A percentile compares a stretch with the other conserved stretches of the same genome.
These are phyloP conservation scores for Latrodectus elegans DNA, from an alignment of 2,888 invertebrate species.

Conservation along the genomic window DNA sequence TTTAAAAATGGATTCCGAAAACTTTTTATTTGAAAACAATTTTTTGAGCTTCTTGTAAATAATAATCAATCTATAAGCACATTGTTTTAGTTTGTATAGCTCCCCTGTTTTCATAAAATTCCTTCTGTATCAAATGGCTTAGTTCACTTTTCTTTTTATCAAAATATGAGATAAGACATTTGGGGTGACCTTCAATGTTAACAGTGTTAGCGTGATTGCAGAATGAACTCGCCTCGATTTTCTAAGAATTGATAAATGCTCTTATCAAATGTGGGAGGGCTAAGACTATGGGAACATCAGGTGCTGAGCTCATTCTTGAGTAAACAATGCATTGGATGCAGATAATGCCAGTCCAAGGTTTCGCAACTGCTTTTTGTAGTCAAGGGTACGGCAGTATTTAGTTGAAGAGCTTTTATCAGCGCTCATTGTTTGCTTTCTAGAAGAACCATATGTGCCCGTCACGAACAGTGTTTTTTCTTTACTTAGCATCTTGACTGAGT, in stretches of 20 bases:
- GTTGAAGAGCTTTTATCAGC: constrained; percentile 50
- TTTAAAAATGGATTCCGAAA: no score
- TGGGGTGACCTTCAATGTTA: no score
- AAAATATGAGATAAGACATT: no score
- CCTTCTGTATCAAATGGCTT: no score
- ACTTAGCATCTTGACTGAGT: not conserved
- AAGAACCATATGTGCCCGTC: constrained; percentile 51
- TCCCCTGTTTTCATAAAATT: no score
- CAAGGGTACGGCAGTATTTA: constrained; percentile 41
- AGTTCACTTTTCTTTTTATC: no score
- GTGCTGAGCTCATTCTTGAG: constrained; percentile 50
- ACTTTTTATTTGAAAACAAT: no score
- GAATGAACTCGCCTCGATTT: not conserved
- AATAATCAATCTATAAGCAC: no score
- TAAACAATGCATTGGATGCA: constrained; percentile 44
- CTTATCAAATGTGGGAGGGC: constrained; percentile 49
- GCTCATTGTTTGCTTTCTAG: constrained; percentile 43
- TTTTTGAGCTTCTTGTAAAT: no score
- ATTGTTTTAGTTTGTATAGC: no score
- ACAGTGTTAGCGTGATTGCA: no score
- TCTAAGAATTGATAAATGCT: constrained; percentile 7
- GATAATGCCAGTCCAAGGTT: constrained; percentile 48
- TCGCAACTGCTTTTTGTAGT: constrained; percentile 32
- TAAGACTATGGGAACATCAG: constrained; percentile 63
- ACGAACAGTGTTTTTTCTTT: not conserved